Conservation (phyloP, 2,797 vertebrate species). For the Cryptoprocta ferox region DNA sequence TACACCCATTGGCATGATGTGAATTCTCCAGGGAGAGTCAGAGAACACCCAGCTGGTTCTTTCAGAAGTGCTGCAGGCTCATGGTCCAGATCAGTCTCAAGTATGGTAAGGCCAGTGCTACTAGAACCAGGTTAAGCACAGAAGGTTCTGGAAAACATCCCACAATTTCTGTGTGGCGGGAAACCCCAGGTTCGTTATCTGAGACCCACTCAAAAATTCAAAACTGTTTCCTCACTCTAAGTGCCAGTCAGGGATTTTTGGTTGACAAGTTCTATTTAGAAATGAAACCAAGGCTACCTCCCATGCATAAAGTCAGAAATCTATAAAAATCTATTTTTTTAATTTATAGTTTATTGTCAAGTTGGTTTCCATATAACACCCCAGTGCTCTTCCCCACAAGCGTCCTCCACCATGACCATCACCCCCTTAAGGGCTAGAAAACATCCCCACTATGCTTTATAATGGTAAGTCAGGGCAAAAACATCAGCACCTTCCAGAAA, state of each 20-base stretch:
- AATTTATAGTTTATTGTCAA: too few relatives aligned
- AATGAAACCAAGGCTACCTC: neutral
- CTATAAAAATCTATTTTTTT: neutral
- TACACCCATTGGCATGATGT: too few relatives aligned
- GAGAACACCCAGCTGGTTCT: constrained; percentile 65
- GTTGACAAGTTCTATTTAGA: constrained; percentile 43
- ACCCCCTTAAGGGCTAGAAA: neutral
- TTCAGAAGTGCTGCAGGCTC: constrained; percentile 49
- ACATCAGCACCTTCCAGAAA: neutral
- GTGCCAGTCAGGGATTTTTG: neutral
- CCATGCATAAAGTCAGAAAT: neutral
- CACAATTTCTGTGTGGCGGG: neutral
- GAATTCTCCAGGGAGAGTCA: neutral
- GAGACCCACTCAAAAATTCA: constrained; percentile 40
- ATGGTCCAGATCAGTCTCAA: constrained; percentile 12
- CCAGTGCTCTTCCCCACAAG: too few relatives aligned
- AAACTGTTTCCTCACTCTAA: neutral
- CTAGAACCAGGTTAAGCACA: constrained; percentile 45
- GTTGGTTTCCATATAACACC: too few relatives aligned
- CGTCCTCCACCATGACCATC: too few relatives aligned
- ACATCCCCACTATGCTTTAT: neutral
- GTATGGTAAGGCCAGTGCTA: constrained; percentile 50
- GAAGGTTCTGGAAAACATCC: constrained; percentile 41
- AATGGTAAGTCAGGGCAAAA: neutral
- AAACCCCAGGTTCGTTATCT: neutral